phyloP scores from a whole-genome alignment of 1,140 invertebrate species.

The Anthonomus grandis region DNA sequence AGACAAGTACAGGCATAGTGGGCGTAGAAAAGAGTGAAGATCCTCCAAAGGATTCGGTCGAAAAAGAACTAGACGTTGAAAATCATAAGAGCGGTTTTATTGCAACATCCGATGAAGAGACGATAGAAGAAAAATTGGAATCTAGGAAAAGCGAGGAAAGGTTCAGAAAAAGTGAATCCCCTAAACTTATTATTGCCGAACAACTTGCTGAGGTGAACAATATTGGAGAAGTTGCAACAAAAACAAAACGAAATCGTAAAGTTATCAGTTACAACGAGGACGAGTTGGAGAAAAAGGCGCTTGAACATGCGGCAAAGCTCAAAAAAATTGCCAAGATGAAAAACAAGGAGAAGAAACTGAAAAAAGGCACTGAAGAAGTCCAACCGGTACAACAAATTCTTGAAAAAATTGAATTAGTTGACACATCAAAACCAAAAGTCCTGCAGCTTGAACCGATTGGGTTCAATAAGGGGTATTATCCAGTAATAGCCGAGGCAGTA shows the following conservation, averaged over 20 bases:
- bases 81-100: background rate
- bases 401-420: background rate
- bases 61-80: no score
- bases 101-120: background rate
- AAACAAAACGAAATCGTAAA: background rate
- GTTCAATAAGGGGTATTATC: constrained; percentile 2
- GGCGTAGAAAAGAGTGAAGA: no score
- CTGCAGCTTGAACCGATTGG: background rate
- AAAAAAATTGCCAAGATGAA: background rate
- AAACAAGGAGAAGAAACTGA: background rate
- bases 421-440: background rate
- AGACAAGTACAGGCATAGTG: no score
- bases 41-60: no score
- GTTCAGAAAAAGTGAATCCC: no score
- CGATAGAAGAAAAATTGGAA: background rate
- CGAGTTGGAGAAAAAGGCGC: constrained; percentile 2
- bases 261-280: constrained; percentile 12
- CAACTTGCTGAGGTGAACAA: background rate
- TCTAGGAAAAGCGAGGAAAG: background rate
- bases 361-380: background rate
- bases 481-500: constrained; percentile 12
- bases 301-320: background rate
- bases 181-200: background rate
- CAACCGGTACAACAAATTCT: background rate
- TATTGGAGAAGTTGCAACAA: background rate